Evolutionary conservation across 2,797 vertebrate genomes (phyloP).

Genomic region (Pelobates cultripes): DNA sequence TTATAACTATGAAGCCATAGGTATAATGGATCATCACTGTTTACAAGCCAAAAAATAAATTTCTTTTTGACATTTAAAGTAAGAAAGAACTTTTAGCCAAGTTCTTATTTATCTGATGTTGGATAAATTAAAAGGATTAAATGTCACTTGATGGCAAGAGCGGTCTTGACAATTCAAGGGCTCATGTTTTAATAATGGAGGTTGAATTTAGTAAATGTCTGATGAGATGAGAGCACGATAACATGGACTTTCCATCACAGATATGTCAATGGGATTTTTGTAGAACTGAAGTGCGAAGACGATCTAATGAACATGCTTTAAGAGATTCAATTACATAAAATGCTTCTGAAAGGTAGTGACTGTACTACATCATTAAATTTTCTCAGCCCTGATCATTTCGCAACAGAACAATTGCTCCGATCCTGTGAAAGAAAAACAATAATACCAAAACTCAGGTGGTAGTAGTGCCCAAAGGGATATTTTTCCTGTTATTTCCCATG

Average conservation of each 20-base stretch:
- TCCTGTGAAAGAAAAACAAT: neutral
- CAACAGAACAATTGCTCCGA: neutral
- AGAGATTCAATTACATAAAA: slow-evolving; percentile 12
- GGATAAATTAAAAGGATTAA: slow-evolving; percentile 15
- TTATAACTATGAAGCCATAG: slow-evolving; percentile 46
- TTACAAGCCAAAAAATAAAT: slow-evolving; percentile 20
- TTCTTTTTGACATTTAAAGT: slow-evolving; percentile 10
- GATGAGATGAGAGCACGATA: neutral
- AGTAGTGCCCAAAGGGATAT: slow-evolving; percentile 11
- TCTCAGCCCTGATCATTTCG: neutral
- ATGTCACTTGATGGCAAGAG: slow-evolving; percentile 17
- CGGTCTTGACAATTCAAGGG: neutral
- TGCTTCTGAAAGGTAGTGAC: neutral
- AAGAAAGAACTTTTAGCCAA: slow-evolving; percentile 15
- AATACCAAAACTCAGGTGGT: slow-evolving; percentile 2
- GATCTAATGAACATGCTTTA: slow-evolving; percentile 8
- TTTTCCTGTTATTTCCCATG: neutral
- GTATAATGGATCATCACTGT: slow-evolving; percentile 23
- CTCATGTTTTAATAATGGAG: slow-evolving; percentile 21
- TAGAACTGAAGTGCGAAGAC: neutral
- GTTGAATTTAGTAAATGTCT: slow-evolving; percentile 7
- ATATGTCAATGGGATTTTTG: neutral
- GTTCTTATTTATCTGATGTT: slow-evolving; percentile 17
- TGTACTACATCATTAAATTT: slow-evolving; percentile 11
- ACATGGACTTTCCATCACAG: slow-evolving; percentile 5